These are phyloP conservation scores for Galbula dea DNA, from an alignment of 2,113 vertebrate species.

Conservation along the genomic window DNA sequence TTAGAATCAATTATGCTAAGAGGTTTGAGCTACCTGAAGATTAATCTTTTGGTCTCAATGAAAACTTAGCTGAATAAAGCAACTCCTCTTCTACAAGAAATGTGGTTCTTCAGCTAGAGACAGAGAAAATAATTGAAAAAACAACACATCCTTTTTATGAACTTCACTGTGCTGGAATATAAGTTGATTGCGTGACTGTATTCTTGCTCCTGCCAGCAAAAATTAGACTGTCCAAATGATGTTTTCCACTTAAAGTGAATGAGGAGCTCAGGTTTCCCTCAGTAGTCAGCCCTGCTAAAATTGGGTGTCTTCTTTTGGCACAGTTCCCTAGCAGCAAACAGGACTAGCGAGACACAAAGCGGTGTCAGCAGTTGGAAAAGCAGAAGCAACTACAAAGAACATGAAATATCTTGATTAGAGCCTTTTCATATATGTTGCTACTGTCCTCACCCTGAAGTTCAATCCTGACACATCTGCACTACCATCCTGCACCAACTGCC, in stretches of 20 bases:
- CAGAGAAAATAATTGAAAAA: neutral
- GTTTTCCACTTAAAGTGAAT: neutral
- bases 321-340: neutral
- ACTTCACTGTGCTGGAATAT: neutral
- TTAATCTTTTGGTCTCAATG: slow-evolving; percentile 1
- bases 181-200: neutral
- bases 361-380: neutral
- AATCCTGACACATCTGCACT: neutral
- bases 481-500: neutral
- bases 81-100: neutral
- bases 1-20: slow-evolving; percentile 49
- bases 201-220: neutral
- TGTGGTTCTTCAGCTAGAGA: neutral
- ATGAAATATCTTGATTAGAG: neutral
- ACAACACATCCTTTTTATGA: neutral
- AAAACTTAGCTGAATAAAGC: slow-evolving; percentile 18
- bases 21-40: neutral
- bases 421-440: neutral
- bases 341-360: neutral
- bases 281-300: neutral
- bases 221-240: neutral
- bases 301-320: neutral
- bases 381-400: neutral
- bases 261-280: neutral
- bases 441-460: neutral